A percentile compares a stretch with the other conserved stretches of the same genome.
These are phyloP conservation scores for Drosophila eohydei DNA, from an alignment of 2,888 invertebrate species.

Conservation along the genomic window DNA sequence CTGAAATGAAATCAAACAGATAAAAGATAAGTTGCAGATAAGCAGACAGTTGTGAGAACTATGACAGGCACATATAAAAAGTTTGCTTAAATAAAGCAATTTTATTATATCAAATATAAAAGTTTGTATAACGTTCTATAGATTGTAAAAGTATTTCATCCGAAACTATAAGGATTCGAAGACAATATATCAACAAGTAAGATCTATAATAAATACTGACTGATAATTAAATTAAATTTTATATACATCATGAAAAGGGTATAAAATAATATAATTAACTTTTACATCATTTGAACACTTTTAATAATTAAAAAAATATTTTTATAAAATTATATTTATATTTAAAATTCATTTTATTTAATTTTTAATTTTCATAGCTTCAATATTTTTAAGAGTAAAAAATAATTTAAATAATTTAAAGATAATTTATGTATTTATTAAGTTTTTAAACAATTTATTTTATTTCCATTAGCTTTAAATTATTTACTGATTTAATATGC, in stretches of 20 bases:
- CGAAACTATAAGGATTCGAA: not conserved
- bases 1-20: slow-evolving; percentile 85
- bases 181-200: not conserved
- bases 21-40: slow-evolving; percentile 30
- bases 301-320: not conserved
- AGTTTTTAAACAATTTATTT: too few species aligned
- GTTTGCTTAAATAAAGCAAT: slow-evolving; percentile 6
- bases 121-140: not conserved
- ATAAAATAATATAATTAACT: not conserved
- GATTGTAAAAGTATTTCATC: not conserved
- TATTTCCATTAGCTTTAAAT: too few species aligned
- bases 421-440: too few species aligned
- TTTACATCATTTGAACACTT: not conserved
- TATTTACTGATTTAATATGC: too few species aligned
- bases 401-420: too few species aligned
- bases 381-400: too few species aligned
- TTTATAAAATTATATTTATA: not conserved
- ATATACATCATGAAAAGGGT: not conserved
- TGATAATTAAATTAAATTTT: not conserved
- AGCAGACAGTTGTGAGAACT: slow-evolving; percentile 8
- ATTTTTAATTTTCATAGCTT: too few species aligned
- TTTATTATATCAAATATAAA: not conserved
- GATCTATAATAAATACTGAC: not conserved
- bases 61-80: not conserved
- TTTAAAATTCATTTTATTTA: not conserved